These are phyloP conservation scores for Podarcis lilfordi DNA, from an alignment of 2,797 vertebrate species.

Conservation along the genomic window DNA sequence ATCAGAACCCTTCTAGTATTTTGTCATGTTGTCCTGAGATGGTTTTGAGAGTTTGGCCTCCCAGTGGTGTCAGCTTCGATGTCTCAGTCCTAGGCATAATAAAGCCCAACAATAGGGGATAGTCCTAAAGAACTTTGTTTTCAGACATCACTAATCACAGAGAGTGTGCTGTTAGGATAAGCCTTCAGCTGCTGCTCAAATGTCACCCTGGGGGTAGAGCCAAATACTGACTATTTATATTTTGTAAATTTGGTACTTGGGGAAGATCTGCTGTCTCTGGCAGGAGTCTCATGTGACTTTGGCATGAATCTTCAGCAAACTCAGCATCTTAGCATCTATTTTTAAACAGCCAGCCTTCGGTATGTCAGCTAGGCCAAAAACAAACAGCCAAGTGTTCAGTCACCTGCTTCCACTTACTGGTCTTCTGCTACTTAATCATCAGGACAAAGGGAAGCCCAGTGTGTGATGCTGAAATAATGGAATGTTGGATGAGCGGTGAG, in stretches of 20 bases:
- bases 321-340: not conserved
- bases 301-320: slow-evolving; percentile 38
- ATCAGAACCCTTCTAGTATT: not conserved
- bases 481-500: not conserved
- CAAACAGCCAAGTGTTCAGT: slow-evolving; percentile 21
- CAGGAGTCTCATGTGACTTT: slow-evolving; percentile 17
- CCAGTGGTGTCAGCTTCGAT: not conserved
- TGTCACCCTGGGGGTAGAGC: slow-evolving; percentile 24
- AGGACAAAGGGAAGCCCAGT: slow-evolving; percentile 1
- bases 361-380: not conserved
- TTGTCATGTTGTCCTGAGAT: not conserved
- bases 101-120: not conserved
- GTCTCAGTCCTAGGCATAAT: not conserved
- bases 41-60: not conserved
- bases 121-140: not conserved
- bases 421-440: slow-evolving; percentile 26
- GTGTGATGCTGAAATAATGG: slow-evolving; percentile 16
- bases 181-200: not conserved
- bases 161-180: slow-evolving; percentile 16
- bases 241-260: slow-evolving; percentile 36
- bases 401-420: slow-evolving; percentile 6
- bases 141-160: not conserved
- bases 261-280: slow-evolving; percentile 2
- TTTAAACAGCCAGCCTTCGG: slow-evolving; percentile 19
- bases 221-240: slow-evolving; percentile 36